Evolutionary conservation across 2,113 vertebrate species (phyloP).

Genomic region (Hippocampus mohnikei): DNA sequence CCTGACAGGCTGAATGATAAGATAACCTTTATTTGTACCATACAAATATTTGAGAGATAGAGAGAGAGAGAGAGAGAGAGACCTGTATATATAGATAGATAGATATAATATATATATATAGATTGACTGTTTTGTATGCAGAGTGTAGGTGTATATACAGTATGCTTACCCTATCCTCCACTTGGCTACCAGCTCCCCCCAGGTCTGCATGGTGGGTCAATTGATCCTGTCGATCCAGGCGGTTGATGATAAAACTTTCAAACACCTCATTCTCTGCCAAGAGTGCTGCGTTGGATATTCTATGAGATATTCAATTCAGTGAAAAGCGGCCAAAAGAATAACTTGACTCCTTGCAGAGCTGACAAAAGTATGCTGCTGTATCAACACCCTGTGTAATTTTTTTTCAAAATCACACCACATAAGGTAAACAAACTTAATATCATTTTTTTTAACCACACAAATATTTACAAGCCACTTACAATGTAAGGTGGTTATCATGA

Average conservation of each 20-base stretch:
- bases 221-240: conserved; percentile 27
- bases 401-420: background rate
- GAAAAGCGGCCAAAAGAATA: background rate
- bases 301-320: conserved; percentile 4
- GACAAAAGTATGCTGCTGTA: background rate
- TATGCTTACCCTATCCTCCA: conserved; percentile 28
- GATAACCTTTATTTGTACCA: too few relatives aligned
- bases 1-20: too few relatives aligned
- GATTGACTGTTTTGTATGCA: background rate
- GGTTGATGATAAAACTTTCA: conserved; percentile 42
- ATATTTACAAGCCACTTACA: background rate
- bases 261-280: conserved; percentile 51
- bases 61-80: too few relatives aligned
- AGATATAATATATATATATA: too few relatives aligned
- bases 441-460: background rate
- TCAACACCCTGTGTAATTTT: background rate
- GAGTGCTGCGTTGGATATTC: conserved; percentile 36
- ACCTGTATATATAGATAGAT: too few relatives aligned
- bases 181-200: background rate
- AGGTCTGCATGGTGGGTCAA: background rate
- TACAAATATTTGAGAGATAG: too few relatives aligned
- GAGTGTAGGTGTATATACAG: background rate
- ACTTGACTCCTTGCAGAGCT: background rate
- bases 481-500: background rate
- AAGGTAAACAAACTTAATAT: background rate